Conservation (phyloP, 2,888 invertebrate species). For the Aspidiotus rigidus region DNA sequence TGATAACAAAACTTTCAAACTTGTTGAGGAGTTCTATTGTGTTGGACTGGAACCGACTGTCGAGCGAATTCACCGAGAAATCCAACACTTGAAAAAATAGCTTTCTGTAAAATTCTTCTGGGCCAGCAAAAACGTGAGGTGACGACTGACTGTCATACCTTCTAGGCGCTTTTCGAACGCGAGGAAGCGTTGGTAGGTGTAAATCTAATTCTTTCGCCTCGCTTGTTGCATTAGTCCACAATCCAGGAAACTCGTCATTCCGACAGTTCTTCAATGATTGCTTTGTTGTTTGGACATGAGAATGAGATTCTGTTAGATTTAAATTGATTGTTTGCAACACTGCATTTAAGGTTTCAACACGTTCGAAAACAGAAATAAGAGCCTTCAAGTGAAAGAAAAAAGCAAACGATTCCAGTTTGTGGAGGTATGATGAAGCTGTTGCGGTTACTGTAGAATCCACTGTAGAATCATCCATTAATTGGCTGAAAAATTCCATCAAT, state of each 20-base stretch:
- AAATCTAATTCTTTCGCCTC: background rate
- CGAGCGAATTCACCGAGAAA: background rate
- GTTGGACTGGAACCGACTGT: background rate
- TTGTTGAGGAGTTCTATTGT: background rate
- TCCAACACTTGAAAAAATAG: background rate
- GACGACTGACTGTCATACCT: background rate
- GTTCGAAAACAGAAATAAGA: constrained; percentile 6
- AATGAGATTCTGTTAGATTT: background rate
- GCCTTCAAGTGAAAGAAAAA: background rate
- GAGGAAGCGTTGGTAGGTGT: background rate
- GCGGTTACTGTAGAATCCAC: background rate
- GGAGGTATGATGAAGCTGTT: background rate
- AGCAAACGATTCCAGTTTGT: background rate
- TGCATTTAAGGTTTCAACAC: background rate
- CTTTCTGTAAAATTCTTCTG: background rate
- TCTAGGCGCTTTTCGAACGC: background rate
- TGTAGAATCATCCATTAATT: background rate
- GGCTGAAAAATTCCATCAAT: background rate
- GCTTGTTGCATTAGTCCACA: background rate
- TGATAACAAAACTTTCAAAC: background rate
- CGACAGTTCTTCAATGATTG: background rate
- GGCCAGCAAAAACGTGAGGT: background rate
- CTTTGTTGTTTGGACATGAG: background rate
- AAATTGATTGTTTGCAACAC: background rate
- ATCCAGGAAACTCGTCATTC: background rate